phyloP scores from a whole-genome alignment of 2,888 invertebrate genomes.

The Brachypterus glaber region DNA sequence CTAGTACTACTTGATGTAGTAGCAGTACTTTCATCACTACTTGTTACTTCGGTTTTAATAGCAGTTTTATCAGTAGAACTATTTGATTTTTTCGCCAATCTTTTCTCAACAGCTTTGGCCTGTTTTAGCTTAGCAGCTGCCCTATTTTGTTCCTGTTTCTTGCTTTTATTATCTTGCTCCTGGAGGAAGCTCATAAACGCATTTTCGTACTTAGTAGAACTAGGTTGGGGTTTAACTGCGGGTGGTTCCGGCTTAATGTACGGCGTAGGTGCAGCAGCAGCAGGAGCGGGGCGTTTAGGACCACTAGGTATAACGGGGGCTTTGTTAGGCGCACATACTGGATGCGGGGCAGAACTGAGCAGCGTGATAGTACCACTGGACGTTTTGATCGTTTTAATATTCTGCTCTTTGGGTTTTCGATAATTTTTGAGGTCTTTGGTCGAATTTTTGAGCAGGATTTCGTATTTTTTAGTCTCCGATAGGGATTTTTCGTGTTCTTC shows the following conservation, averaged over 20 bases:
- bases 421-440: constrained; percentile 19
- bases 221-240: constrained; percentile 1
- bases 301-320: constrained; percentile 3
- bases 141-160: neutral
- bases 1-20: too few species aligned
- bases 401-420: constrained; percentile 17
- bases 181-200: constrained; percentile 26
- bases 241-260: too few species aligned
- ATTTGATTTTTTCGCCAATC: too few species aligned
- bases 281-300: constrained; percentile 1
- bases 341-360: too few species aligned
- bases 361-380: constrained; percentile 28
- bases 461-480: neutral
- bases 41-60: too few species aligned
- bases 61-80: too few species aligned
- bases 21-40: too few species aligned
- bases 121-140: neutral
- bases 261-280: neutral
- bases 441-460: constrained; percentile 4
- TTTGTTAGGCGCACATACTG: constrained; percentile 1
- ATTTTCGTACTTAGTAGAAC: constrained; percentile 20
- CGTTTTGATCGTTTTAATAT: constrained; percentile 28
- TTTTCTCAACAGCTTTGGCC: neutral
- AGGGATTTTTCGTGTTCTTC: constrained; percentile 34
- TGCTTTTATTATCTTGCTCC: neutral